Evolutionary conservation across 2,888 invertebrate species (phyloP).

Genomic region (Pheosia gnoma): DNA sequence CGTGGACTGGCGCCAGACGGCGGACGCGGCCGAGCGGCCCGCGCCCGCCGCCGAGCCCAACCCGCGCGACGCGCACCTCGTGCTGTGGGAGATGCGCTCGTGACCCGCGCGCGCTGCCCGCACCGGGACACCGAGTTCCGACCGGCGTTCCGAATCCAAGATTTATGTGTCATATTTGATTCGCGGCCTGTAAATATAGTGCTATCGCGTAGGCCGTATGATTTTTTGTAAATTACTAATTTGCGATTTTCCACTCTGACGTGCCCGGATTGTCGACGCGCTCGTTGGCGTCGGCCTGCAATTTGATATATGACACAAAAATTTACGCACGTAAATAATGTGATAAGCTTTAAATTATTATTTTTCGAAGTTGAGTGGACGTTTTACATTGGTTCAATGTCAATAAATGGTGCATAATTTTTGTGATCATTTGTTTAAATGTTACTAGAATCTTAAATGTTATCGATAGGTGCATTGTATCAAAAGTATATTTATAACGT

Average conservation of each 20-base stretch:
- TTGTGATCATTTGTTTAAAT: conserved; percentile 71
- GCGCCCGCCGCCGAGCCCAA: conserved; percentile 87
- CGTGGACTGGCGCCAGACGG: conserved; percentile 92
- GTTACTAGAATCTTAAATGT: conserved; percentile 47
- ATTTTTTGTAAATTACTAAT: conserved; percentile 10
- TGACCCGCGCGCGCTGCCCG: conserved; percentile 46
- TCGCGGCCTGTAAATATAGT: conserved; percentile 53
- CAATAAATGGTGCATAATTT: conserved; percentile 65
- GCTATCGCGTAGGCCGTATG: conserved; percentile 37
- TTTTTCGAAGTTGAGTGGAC: conserved; percentile 59
- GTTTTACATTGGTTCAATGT: conserved; percentile 3
- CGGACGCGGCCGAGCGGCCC: conserved; percentile 84
- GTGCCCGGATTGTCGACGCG: conserved; percentile 22
- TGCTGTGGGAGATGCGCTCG: conserved; percentile 91
- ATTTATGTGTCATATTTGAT: conserved; percentile 65
- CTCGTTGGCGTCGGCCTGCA: conserved; percentile 22
- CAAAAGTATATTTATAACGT: conserved; percentile 22
- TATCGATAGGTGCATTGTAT: conserved; percentile 32
- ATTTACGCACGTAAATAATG: conserved; percentile 64
- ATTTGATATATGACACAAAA: conserved; percentile 44
- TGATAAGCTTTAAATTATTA: conserved; percentile 81
- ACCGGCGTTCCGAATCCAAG: conserved; percentile 36
- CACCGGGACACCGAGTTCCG: conserved; percentile 17
- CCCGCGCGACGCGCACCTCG: conserved; percentile 93
- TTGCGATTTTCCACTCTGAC: conserved; percentile 15